Conservation (phyloP, 2,888 invertebrate genomes). For the Trissonchulus sp. region DNA sequence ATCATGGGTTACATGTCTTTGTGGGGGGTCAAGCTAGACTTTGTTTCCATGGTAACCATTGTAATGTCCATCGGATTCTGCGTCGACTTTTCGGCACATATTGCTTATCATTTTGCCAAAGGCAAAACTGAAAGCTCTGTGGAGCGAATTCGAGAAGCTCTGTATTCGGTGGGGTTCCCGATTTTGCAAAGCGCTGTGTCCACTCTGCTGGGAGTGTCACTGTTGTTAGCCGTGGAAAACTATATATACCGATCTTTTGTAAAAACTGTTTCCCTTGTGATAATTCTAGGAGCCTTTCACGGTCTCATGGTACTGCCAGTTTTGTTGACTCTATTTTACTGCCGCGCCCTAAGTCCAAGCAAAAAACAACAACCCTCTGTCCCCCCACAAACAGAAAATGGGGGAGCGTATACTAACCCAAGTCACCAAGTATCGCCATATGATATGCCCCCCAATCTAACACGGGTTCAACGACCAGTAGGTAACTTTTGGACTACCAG, state of each 20-base stretch:
- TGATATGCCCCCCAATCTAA: too few relatives aligned
- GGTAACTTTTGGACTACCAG: too few relatives aligned
- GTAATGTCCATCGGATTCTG: constrained; percentile 26
- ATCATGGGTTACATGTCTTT: constrained; percentile 92
- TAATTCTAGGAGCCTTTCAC: constrained; percentile 87
- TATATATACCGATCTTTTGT: constrained; percentile 82
- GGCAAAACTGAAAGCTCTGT: constrained; percentile 57
- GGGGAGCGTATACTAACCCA: too few relatives aligned
- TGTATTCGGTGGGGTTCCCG: constrained; percentile 80
- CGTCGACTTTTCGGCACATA: constrained; percentile 91
- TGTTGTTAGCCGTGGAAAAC: constrained; percentile 77
- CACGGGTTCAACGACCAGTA: too few relatives aligned
- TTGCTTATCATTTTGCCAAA: constrained; percentile 64
- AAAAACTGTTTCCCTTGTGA: constrained; percentile 89
- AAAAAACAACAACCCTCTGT: not conserved
- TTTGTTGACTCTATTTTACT: constrained; percentile 46
- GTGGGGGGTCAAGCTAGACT: constrained; percentile 76
- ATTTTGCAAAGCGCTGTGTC: constrained; percentile 85
- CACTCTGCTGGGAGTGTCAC: constrained; percentile 80
- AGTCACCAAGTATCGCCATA: too few relatives aligned
- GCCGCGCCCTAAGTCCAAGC: not conserved
- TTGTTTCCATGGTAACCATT: constrained; percentile 71
- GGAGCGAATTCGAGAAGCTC: constrained; percentile 72
- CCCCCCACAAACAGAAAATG: too few relatives aligned
- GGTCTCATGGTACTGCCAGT: constrained; percentile 79